phyloP scores from a whole-genome alignment of 2,888 invertebrate genomes.

The Timema podura region DNA sequence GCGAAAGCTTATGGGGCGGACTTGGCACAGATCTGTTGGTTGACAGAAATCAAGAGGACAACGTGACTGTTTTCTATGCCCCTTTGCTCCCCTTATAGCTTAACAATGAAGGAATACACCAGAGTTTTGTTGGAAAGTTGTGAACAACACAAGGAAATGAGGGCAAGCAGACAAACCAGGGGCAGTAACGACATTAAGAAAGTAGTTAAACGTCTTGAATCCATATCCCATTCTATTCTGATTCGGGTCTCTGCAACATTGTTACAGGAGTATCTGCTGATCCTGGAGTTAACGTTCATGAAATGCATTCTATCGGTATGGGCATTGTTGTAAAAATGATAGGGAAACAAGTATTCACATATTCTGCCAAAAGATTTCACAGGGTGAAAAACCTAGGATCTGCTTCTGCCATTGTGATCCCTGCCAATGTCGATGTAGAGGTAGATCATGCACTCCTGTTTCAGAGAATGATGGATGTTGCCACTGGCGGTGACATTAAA shows the following conservation, averaged over 20 bases:
- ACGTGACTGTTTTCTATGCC: not conserved
- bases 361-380: not conserved
- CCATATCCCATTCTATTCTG: not conserved
- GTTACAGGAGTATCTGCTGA: not conserved
- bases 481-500: not conserved
- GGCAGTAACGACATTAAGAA: no score
- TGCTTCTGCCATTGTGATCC: not conserved
- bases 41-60: not conserved
- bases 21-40: not conserved
- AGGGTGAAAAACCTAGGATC: not conserved
- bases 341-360: not conserved
- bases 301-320: not conserved
- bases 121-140: not conserved
- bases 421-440: not conserved
- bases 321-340: not conserved
- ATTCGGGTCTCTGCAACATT: not conserved
- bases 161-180: not conserved
- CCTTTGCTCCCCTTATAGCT: not conserved
- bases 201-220: not conserved
- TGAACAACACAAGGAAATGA: not conserved
- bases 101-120: conserved; percentile 1
- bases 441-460: not conserved
- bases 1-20: not conserved
- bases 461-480: not conserved
- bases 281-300: not conserved